Evolutionary conservation across 2,113 vertebrate genomes (phyloP).

Genomic region (Myodes glareolus): DNA sequence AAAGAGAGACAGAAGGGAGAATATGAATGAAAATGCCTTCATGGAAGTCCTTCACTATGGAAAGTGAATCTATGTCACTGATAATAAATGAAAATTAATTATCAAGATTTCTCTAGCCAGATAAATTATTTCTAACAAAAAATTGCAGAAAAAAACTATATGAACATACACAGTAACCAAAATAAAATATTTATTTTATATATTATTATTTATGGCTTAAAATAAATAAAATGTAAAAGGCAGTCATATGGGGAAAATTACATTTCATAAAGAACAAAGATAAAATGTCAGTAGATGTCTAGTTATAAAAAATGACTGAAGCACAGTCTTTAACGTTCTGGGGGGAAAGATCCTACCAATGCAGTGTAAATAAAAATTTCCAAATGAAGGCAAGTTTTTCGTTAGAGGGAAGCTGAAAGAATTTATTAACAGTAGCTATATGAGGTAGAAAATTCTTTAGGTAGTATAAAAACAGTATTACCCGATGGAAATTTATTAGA

Average conservation of each 20-base stretch:
- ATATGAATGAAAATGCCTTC: not conserved
- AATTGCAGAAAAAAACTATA: not conserved
- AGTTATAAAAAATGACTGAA: not conserved
- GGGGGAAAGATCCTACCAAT: not conserved
- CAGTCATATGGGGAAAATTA: not conserved
- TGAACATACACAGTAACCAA: not conserved
- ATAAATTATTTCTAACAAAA: not conserved
- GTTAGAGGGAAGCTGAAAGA: not conserved
- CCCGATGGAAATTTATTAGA: not conserved
- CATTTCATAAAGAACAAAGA: not conserved
- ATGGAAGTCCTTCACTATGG: not conserved
- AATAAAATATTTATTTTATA: too few species aligned
- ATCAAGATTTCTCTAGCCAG: not conserved
- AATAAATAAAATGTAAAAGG: not conserved
- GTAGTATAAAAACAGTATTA: not conserved
- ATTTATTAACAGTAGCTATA: not conserved
- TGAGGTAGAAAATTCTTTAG: not conserved
- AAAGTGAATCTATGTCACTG: not conserved
- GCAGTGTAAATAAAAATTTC: not conserved
- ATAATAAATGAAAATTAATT: not conserved
- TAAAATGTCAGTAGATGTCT: not conserved
- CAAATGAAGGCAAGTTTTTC: not conserved
- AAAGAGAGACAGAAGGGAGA: not conserved
- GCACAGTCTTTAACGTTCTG: not conserved
- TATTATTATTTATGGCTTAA: not conserved